Evolutionary conservation across 1,140 invertebrate species (phyloP), one percentile per base, ranked within the genome.

Genomic region (Drosophila burlai): DNA sequence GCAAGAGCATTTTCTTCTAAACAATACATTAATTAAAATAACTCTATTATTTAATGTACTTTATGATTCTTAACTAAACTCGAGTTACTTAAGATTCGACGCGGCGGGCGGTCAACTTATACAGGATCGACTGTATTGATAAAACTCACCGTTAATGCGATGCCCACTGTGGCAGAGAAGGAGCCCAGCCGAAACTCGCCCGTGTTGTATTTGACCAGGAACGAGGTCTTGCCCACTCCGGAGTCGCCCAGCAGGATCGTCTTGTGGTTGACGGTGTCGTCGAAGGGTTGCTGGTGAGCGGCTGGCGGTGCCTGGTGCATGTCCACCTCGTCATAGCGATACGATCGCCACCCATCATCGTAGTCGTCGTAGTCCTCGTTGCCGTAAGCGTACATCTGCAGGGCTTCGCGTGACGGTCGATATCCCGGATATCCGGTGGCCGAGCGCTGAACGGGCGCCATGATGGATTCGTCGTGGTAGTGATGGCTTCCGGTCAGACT

Each of bases 171-270:
- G 40, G 92, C 92, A 3, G 98, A 99, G 69, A 98, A 98, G 93
- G 99, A 99, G 93, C 97, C 96, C 31, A 96, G 95, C 89, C 97
- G 97, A 93, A 99, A 99, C 31, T 95, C 95, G 66, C 97, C 97
- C 94, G 99, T 98, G 21, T 98, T 99, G 92, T 99, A 99, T 91
- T 99, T 98, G 93, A 98, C 98, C 26, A 98, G 93, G 86, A 98
- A 98, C 86, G 97, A 98, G 0, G 98, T 98, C 94, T 98, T 98
- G 57, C 98, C 98, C 50, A 98, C 98, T 36, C 97, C 98, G 16
- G 97, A 98, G 93, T 98, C 97, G 24, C 98, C 98, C 62, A 99
- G 75, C 29, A 93, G 74, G 72, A 93, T 93, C 58, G 87, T 91
- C 77, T 93, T 93, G 62, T 93, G 92, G 74, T 92, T 87, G 43